These are phyloP conservation scores for Ormyrus nitidulus DNA, from an alignment of 2,888 invertebrate genomes.

Conservation along the genomic window DNA sequence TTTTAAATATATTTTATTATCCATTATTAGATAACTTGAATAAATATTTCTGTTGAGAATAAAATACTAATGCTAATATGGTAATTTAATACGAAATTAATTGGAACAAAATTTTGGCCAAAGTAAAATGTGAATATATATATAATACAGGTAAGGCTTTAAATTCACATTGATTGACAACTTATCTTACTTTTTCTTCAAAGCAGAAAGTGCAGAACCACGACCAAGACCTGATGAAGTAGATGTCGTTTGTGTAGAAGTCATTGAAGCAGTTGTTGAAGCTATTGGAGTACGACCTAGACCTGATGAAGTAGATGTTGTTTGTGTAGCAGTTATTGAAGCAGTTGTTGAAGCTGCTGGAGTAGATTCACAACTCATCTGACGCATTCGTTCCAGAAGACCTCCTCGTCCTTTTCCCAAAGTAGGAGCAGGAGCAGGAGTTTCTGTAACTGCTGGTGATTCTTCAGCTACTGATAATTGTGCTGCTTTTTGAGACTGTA, in stretches of 20 bases:
- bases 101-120: not conserved
- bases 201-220: conserved; percentile 36
- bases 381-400: conserved; percentile 35
- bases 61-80: too few relatives aligned
- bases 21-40: too few relatives aligned
- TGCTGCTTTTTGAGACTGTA: not conserved
- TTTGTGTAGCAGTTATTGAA: not conserved
- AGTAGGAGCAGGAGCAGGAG: too few relatives aligned
- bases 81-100: not conserved
- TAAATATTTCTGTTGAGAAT: too few relatives aligned
- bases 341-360: not conserved
- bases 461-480: too few relatives aligned
- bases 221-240: conserved; percentile 53
- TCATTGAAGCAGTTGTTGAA: conserved; percentile 32
- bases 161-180: not conserved
- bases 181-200: conserved; percentile 39
- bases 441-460: too few relatives aligned
- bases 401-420: conserved; percentile 41
- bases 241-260: conserved; percentile 12
- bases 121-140: too few relatives aligned
- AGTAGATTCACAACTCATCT: too few relatives aligned
- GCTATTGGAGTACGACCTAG: too few relatives aligned
- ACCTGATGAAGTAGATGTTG: conserved; percentile 1
- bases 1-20: not conserved
- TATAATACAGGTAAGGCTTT: not conserved